These are phyloP conservation scores for Cercopithecus mona DNA, from an alignment of 2,113 vertebrate genomes.

Conservation along the genomic window DNA sequence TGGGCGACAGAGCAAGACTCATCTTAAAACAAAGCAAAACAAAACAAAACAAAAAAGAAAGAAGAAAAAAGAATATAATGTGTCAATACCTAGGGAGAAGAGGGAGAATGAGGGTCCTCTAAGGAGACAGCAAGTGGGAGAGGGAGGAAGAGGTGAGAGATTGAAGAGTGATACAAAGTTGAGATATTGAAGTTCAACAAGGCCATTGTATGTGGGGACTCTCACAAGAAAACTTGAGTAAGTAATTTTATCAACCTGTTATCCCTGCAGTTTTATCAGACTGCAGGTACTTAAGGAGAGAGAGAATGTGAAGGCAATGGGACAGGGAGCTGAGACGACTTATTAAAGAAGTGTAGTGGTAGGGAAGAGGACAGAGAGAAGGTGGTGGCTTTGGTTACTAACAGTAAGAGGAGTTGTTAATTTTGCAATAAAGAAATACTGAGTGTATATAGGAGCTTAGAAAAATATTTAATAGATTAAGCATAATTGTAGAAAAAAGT, in stretches of 20 bases:
- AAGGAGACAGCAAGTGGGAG: too few relatives aligned
- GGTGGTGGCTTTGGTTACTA: background rate
- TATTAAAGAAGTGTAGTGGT: background rate
- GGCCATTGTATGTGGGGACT: background rate
- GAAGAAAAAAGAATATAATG: too few relatives aligned
- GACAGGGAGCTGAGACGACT: background rate
- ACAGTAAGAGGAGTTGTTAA: background rate
- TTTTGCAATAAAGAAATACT: background rate
- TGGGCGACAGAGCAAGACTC: too few relatives aligned
- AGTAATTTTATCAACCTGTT: background rate
- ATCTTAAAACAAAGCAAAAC: too few relatives aligned
- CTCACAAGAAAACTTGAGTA: background rate
- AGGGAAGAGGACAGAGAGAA: background rate
- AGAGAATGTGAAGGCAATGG: too few relatives aligned
- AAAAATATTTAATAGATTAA: background rate
- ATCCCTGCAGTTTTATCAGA: background rate
- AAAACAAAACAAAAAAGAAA: too few relatives aligned
- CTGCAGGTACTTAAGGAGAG: background rate
- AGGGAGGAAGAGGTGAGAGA: too few relatives aligned
- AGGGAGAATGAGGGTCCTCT: too few relatives aligned
- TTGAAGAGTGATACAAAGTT: too few relatives aligned
- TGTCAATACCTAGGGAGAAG: too few relatives aligned
- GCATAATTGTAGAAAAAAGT: background rate
- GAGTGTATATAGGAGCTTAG: background rate
- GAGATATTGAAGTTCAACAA: background rate